Percentiles rank a stretch among this genome's conserved stretches.
Conservation (phyloP, 2,888 invertebrate genomes). For the Anagyrus pseudococci region DNA sequence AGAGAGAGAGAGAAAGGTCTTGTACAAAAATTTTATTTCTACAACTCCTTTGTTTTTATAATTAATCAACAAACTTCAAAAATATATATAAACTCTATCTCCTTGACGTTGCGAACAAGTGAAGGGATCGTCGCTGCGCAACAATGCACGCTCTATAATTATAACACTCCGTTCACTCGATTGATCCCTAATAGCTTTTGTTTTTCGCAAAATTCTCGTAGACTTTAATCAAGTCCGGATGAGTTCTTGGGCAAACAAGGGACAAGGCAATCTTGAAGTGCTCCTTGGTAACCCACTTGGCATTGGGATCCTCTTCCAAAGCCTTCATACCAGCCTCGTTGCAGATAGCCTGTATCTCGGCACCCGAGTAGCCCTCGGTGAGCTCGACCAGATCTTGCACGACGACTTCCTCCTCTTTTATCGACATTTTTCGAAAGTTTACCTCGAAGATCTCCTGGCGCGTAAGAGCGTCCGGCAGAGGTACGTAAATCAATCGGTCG, state of each 20-base stretch:
- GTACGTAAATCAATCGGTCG: slow-evolving; percentile 91
- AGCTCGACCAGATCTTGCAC: slow-evolving; percentile 71
- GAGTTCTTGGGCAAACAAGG: slow-evolving; percentile 79
- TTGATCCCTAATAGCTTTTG: neutral
- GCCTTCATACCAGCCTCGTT: slow-evolving; percentile 90
- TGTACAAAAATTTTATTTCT: neutral
- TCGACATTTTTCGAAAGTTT: slow-evolving; percentile 78
- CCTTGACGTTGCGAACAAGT: neutral
- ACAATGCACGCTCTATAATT: neutral
- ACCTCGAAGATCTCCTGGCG: slow-evolving; percentile 83
- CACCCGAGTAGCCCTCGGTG: slow-evolving; percentile 90
- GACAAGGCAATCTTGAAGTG: slow-evolving; percentile 80
- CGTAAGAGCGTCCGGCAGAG: slow-evolving; percentile 83
- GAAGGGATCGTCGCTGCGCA: too few species aligned
- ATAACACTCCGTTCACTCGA: neutral
- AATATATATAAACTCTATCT: neutral
- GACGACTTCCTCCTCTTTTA: slow-evolving; percentile 66
- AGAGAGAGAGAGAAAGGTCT: too few species aligned
- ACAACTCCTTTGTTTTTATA: neutral
- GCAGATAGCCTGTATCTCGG: slow-evolving; percentile 89
- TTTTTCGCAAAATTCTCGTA: slow-evolving; percentile 72
- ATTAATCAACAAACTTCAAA: neutral
- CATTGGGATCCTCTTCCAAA: slow-evolving; percentile 76
- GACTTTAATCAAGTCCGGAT: slow-evolving; percentile 71
- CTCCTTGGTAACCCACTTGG: slow-evolving; percentile 67